Base-by-base conservation (phyloP, 2,797 vertebrate genomes). In the Enteromius viviparus region DNA sequence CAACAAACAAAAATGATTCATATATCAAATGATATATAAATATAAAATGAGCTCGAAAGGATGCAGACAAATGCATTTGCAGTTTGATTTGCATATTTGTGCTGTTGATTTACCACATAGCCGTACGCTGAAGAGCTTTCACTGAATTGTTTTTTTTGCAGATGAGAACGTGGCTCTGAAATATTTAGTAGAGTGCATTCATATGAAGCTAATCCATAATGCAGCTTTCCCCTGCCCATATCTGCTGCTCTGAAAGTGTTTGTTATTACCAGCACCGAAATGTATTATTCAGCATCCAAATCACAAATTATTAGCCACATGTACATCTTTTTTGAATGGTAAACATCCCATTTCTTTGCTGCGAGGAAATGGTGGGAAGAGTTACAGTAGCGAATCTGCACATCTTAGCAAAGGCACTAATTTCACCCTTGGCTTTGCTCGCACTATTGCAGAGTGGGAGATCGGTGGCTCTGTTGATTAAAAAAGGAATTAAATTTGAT, bases 161-260 rank as follows among this genome's bases (percentile, higher is more conserved):
- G 86, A 80, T 85, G 82, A 85, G 80, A 87, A 64, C 62, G 47
- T 74, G 84, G 81, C 75, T 77, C 60, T 89, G 83, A 89, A 87
- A 85, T 87, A 87, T 87, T 89, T 74, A 87, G 79, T 80, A 88
- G 84, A 80, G 75, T 74, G 77, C 82, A 81, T 78, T 84, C 84
- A 79, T 83, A 83, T 85, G 34, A 84, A 83, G 76, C 62, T 62
- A 82, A 88, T 78, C 76, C 64, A 69, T 86, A 62, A 84, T 45
- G 55, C 29, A 64, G 26, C 64, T 53, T 47, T 62, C 32, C 15
- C 26, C 42, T 69, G 0, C 29, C 19, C 15, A 51, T 60, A 55
- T 51, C 47, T 79, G 64, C 69, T 51, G 68, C 40, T 15, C 79
- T 79, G 45, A 19, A 79, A 53, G 40, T 49, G 45, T 84, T 78